Evolutionary conservation across 2,888 invertebrate genomes (phyloP), one percentile per base, ranked within the genome.

Genomic region (Meiosimyza decipiens): DNA sequence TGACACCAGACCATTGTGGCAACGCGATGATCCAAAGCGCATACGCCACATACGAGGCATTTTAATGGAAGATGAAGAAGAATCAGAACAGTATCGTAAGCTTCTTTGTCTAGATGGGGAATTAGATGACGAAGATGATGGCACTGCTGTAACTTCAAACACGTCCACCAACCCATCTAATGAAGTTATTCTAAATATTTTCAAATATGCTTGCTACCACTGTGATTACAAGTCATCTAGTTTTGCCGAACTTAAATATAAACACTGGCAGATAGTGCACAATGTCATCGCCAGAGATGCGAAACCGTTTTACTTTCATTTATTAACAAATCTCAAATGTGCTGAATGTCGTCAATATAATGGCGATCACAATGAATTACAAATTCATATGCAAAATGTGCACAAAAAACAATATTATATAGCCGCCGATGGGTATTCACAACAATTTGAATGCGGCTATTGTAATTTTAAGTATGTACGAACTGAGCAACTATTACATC

Each of bases 11-110:
- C 91, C 91, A 0, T 81, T 91, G n/a, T 92, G 91, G 91, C 87
- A 88, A 63, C 86, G 91, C 16, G 89, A 90, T 76, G 89, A 89
- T 84, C 82, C 84, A 0, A 88, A 88, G 1, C 84, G 89, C 28
- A 86, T 91, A 15, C 89, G 90, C 49, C 89, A 91, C 76, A 90
- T 91, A 74, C 87, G 91, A 1, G 91, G 91, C 69, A 91, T 91
- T 75, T 85, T 91, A 16, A 87, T 91, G 77, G 91, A 91, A 63
- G 90, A 90, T 50, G 87, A 87, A 81, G 79, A 79, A 50, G 78
- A 78, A 73, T 77, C 79, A 7, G 78, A 77, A 70, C 72, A 78
- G 52, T 75, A 77, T 75, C 71, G 74, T 6, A 77, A 76, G 64
- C 71, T 70, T 52, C 59, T 77, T 51, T 63, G 74, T 51, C 55